A percentile compares a stretch with the other conserved stretches of the same genome.
Conservation (phyloP, 1,140 invertebrate species). For the Listronotus bonariensis region DNA sequence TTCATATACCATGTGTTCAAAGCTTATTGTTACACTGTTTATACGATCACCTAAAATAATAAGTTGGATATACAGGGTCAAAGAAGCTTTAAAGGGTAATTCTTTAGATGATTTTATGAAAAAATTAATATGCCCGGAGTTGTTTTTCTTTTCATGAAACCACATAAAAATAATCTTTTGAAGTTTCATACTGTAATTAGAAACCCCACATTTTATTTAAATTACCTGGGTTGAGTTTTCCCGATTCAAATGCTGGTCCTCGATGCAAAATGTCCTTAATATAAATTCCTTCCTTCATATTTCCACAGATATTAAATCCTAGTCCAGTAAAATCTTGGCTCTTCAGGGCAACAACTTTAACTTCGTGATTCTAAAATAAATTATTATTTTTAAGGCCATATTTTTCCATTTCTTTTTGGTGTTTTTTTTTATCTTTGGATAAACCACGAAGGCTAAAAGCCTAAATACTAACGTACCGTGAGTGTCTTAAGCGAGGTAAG, state of each 20-base stretch:
- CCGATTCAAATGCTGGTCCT: constrained; percentile 85
- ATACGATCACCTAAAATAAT: constrained; percentile 87
- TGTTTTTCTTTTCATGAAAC: no score
- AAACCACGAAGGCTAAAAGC: no score
- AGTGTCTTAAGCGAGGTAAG: no score
- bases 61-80: no score
- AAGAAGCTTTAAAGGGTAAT: no score
- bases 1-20: constrained; percentile 86
- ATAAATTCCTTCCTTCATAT: constrained; percentile 87
- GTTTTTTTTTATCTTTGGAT: no score
- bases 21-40: constrained; percentile 81
- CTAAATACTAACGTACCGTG: no score
- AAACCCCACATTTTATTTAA: no score
- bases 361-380: constrained; percentile 51
- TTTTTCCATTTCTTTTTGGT: no score
- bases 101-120: no score
- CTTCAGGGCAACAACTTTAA: constrained; percentile 72
- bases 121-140: constrained; percentile 2
- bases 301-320: constrained; percentile 88
- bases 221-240: constrained; percentile 80
- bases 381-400: neutral
- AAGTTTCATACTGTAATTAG: no score
- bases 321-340: constrained; percentile 89
- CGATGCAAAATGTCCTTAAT: constrained; percentile 84
- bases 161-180: no score